A percentile compares a stretch with the other conserved stretches of the same genome.
Conservation (phyloP, 1,140 invertebrate genomes). For the Archivesica marissinica region DNA sequence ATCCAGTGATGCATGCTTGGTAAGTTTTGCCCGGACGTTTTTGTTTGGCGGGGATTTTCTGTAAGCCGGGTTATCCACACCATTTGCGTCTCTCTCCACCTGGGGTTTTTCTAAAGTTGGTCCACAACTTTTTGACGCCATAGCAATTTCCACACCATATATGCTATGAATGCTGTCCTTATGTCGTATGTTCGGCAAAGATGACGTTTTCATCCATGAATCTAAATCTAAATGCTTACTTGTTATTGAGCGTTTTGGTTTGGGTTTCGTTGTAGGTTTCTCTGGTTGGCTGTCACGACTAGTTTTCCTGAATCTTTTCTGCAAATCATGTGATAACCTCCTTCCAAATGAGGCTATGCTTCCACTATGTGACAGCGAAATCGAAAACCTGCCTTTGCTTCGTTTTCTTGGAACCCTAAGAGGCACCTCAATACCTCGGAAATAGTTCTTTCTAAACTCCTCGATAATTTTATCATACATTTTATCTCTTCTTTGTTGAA, state of each 20-base stretch:
- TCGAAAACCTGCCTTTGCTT: conserved; percentile 44
- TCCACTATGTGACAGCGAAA: conserved; percentile 47
- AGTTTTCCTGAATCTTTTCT: conserved; percentile 58
- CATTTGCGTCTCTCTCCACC: conserved; percentile 22
- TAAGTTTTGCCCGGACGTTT: background rate
- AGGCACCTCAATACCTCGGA: conserved; percentile 76
- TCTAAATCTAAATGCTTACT: conserved; percentile 56
- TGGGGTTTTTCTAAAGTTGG: conserved; percentile 19
- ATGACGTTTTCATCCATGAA: conserved; percentile 78
- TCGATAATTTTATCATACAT: conserved; percentile 76
- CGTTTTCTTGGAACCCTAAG: conserved; percentile 40
- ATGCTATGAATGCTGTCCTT: conserved; percentile 57
- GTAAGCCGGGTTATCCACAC: conserved; percentile 70
- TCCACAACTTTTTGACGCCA: conserved; percentile 58
- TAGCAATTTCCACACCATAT: background rate
- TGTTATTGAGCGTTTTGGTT: conserved; percentile 41
- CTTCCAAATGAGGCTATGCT: conserved; percentile 43
- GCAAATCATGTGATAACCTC: conserved; percentile 65
- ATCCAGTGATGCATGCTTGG: conserved; percentile 57
- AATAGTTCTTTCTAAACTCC: conserved; percentile 79
- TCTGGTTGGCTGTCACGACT: conserved; percentile 53
- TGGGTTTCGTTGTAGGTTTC: conserved; percentile 44
- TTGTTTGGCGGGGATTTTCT: conserved; percentile 63
- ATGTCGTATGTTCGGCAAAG: conserved; percentile 76
- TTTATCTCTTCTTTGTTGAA: conserved; percentile 65